Evolutionary conservation across 2,113 vertebrate genomes (phyloP).

Genomic region (Heterotilapia buettikoferi): DNA sequence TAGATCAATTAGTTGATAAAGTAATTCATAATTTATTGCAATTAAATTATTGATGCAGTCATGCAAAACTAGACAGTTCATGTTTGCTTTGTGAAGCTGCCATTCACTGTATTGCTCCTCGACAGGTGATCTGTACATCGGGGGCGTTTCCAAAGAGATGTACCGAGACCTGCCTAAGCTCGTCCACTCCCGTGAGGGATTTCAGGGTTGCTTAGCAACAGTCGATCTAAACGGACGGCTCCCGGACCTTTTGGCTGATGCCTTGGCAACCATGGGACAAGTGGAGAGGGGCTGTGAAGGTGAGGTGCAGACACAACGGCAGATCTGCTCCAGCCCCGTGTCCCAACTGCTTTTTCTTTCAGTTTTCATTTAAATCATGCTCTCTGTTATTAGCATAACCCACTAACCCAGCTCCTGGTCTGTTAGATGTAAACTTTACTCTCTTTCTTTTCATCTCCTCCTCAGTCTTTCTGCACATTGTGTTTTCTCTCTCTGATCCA

Average conservation of each 20-base stretch:
- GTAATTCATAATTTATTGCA: background rate
- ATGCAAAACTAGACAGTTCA: background rate
- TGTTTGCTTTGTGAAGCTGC: background rate
- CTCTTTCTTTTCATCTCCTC: slow-evolving; percentile 13
- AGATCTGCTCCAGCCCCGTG: background rate
- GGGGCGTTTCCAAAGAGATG: slow-evolving; percentile 95
- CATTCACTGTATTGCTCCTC: background rate
- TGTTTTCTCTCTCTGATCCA: slow-evolving; percentile 27
- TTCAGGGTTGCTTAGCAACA: slow-evolving; percentile 95
- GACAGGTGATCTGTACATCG: slow-evolving; percentile 92
- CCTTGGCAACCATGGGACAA: slow-evolving; percentile 89
- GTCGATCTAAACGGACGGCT: slow-evolving; percentile 95
- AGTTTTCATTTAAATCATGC: slow-evolving; percentile 28
- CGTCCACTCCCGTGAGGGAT: slow-evolving; percentile 94
- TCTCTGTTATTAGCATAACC: slow-evolving; percentile 38
- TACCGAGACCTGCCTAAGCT: slow-evolving; percentile 94
- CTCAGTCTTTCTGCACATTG: slow-evolving; percentile 16
- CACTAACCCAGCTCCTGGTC: slow-evolving; percentile 46
- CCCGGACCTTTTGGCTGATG: slow-evolving; percentile 94
- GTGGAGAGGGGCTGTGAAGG: slow-evolving; percentile 99
- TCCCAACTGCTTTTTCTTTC: slow-evolving; percentile 24
- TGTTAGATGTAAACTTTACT: slow-evolving; percentile 8
- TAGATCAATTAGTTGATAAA: background rate
- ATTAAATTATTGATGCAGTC: background rate
- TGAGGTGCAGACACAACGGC: slow-evolving; percentile 47